Evolutionary conservation across 2,797 vertebrate species (phyloP).

Genomic region (Morelia viridis): DNA sequence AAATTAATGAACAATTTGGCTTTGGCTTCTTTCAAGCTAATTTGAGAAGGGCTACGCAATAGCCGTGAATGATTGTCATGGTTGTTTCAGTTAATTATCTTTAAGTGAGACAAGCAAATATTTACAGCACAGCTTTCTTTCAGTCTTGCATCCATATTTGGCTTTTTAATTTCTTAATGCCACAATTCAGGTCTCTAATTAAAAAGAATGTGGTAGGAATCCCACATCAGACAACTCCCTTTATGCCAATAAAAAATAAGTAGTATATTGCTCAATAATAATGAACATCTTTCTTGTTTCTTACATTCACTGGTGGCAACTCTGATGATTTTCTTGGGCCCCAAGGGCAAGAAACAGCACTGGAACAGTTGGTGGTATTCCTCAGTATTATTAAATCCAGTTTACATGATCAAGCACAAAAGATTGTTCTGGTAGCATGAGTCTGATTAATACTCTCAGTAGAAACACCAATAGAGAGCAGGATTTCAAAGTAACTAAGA

Average conservation of each 20-base stretch:
- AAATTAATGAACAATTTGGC: constrained; percentile 24
- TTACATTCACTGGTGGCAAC: neutral
- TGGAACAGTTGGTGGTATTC: neutral
- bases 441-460: neutral
- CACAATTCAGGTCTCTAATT: constrained; percentile 30
- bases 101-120: constrained; percentile 31
- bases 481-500: neutral
- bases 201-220: constrained; percentile 28
- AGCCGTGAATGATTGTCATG: constrained; percentile 25
- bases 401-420: constrained; percentile 26
- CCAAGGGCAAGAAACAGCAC: neutral
- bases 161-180: constrained; percentile 33
- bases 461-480: neutral
- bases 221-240: constrained; percentile 17
- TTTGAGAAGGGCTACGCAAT: constrained; percentile 29
- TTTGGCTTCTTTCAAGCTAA: neutral
- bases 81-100: constrained; percentile 6
- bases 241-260: constrained; percentile 2
- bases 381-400: neutral
- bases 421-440: neutral
- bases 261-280: neutral
- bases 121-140: constrained; percentile 2
- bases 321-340: neutral
- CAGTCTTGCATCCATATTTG: constrained; percentile 22
- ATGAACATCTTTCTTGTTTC: constrained; percentile 3